Evolutionary conservation across 2,797 vertebrate species (phyloP).

Genomic region (Gadopsis bispinosus): DNA sequence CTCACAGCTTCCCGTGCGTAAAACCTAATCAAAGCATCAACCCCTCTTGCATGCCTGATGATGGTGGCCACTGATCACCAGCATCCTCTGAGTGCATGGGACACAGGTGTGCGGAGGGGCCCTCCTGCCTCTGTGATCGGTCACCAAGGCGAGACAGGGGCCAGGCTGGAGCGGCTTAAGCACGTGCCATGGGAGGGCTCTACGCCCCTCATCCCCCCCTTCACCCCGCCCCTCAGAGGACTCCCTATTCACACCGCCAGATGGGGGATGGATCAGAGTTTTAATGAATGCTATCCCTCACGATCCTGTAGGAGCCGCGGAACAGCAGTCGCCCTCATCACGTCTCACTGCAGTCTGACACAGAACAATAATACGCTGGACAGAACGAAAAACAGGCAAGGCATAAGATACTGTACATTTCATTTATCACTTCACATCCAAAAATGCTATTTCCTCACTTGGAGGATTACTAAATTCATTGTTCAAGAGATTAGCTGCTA

Average conservation of each 20-base stretch:
- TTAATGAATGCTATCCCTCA: slow-evolving; percentile 85
- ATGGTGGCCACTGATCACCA: slow-evolving; percentile 39
- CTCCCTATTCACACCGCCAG: slow-evolving; percentile 84
- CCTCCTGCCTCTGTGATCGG: slow-evolving; percentile 64
- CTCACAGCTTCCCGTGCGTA: background rate
- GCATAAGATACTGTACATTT: background rate
- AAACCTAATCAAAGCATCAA: slow-evolving; percentile 12
- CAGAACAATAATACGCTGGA: slow-evolving; percentile 33
- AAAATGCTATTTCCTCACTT: background rate
- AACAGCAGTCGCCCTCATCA: slow-evolving; percentile 58
- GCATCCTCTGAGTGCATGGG: slow-evolving; percentile 55
- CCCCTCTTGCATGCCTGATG: slow-evolving; percentile 38
- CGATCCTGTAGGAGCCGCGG: slow-evolving; percentile 45
- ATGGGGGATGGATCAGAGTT: slow-evolving; percentile 83
- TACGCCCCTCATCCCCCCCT: slow-evolving; percentile 15
- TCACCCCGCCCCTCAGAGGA: slow-evolving; percentile 48
- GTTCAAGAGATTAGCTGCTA: background rate
- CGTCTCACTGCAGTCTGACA: slow-evolving; percentile 50
- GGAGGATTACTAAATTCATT: background rate
- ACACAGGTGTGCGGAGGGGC: slow-evolving; percentile 69
- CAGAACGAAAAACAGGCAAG: slow-evolving; percentile 24
- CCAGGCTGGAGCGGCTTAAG: slow-evolving; percentile 76
- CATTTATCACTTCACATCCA: background rate
- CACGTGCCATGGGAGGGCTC: slow-evolving; percentile 80
- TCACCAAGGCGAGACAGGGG: slow-evolving; percentile 65